phyloP scores from a whole-genome alignment of 2,797 vertebrate species.

The Oreochromis grahami region DNA sequence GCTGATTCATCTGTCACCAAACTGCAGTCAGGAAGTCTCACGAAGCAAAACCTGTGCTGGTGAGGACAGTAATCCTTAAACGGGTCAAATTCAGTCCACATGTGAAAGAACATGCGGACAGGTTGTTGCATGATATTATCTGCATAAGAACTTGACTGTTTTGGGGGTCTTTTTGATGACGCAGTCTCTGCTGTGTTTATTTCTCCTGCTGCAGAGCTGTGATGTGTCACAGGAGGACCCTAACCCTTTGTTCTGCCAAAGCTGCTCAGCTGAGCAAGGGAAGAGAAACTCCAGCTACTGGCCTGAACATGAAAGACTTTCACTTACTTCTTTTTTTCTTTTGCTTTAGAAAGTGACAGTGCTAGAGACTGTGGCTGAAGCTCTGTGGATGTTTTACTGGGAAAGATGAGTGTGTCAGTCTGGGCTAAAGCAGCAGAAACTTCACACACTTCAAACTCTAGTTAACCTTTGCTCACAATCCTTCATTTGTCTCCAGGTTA shows the following conservation, averaged over 20 bases:
- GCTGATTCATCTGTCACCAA: background rate
- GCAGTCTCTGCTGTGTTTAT: too few species aligned
- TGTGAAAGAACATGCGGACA: background rate
- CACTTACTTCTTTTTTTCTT: background rate
- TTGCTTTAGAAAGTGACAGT: background rate
- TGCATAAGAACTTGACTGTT: background rate
- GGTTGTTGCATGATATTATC: background rate
- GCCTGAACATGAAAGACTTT: background rate
- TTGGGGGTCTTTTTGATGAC: too few species aligned
- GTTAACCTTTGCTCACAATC: background rate
- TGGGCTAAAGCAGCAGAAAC: background rate
- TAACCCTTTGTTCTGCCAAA: conserved; percentile 3
- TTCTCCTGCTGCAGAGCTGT: too few species aligned
- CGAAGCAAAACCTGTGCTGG: background rate
- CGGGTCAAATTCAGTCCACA: background rate
- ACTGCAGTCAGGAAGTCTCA: background rate
- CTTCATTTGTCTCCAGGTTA: background rate
- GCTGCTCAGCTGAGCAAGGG: background rate
- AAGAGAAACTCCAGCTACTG: background rate
- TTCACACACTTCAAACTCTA: background rate
- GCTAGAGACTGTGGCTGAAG: background rate
- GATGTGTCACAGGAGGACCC: too few species aligned
- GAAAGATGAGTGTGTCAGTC: background rate
- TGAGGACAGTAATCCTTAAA: background rate
- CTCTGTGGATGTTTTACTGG: background rate